Evolutionary conservation across 2,888 invertebrate species (phyloP).

Genomic region (Sussaba pulchella): DNA sequence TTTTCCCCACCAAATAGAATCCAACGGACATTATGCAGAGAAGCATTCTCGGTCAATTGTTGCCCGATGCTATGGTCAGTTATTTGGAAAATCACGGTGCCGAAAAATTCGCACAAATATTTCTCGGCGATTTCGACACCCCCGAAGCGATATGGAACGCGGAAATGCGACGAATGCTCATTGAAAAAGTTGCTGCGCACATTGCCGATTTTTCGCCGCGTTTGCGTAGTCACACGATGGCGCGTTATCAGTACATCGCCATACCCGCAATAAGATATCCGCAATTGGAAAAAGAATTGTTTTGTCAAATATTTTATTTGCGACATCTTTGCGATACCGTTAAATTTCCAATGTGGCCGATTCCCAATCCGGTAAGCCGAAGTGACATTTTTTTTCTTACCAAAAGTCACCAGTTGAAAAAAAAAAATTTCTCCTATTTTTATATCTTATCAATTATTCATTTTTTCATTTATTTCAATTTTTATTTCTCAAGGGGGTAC

Average conservation of each 20-base stretch:
- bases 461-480: background rate
- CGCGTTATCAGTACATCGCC: constrained; percentile 97
- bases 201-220: constrained; percentile 99
- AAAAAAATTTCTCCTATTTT: too few relatives aligned
- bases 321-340: constrained; percentile 96
- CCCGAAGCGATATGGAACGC: constrained; percentile 99
- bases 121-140: constrained; percentile 99
- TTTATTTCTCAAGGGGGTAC: too few relatives aligned
- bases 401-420: too few relatives aligned
- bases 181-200: constrained; percentile 98
- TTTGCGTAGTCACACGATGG: constrained; percentile 96
- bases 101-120: constrained; percentile 99
- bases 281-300: constrained; percentile 97
- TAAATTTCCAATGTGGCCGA: constrained; percentile 98
- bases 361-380: constrained; percentile 93
- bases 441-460: too few relatives aligned
- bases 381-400: background rate
- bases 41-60: constrained; percentile 95
- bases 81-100: constrained; percentile 99
- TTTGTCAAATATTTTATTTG: constrained; percentile 99
- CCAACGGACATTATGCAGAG: constrained; percentile 94
- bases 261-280: constrained; percentile 97
- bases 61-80: constrained; percentile 99
- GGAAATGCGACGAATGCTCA: constrained; percentile 98
- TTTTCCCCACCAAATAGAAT: constrained; percentile 75